Percentiles rank a stretch among this genome's conserved stretches.
phyloP scores from a whole-genome alignment of 2,888 invertebrate genomes.

The Schrankia costaestrigalis region DNA sequence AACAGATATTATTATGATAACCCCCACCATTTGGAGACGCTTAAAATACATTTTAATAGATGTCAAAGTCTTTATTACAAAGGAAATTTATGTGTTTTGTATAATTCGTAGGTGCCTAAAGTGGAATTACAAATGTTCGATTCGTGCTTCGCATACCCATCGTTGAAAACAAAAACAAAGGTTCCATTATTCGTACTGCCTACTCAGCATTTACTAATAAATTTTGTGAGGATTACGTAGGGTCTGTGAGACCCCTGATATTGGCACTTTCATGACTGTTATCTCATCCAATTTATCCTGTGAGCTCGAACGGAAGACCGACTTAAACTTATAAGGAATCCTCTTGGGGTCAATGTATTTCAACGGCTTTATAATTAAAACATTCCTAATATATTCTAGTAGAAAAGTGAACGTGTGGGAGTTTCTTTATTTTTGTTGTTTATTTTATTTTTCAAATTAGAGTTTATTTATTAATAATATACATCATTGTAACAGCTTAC shows the following conservation, averaged over 20 bases:
- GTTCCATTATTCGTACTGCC: constrained; percentile 13
- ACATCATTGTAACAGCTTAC: too few relatives aligned
- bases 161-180: constrained; percentile 1
- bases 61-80: neutral
- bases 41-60: too few relatives aligned
- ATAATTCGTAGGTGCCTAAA: too few relatives aligned
- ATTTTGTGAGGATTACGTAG: constrained; percentile 41
- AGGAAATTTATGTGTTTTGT: constrained; percentile 12
- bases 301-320: constrained; percentile 4
- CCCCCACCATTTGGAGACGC: too few relatives aligned
- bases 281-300: constrained; percentile 18
- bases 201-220: constrained; percentile 36
- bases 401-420: too few relatives aligned
- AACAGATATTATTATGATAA: too few relatives aligned
- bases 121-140: too few relatives aligned
- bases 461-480: too few relatives aligned
- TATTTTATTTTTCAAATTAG: too few relatives aligned
- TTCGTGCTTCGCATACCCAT: constrained; percentile 2
- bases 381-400: too few relatives aligned
- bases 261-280: constrained; percentile 22
- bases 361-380: constrained; percentile 1
- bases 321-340: neutral
- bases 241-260: constrained; percentile 28
- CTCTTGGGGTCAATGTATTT: neutral
- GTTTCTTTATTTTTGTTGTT: too few relatives aligned